Evolutionary conservation across 2,888 invertebrate genomes (phyloP).

Genomic region (Drosophila merina): DNA sequence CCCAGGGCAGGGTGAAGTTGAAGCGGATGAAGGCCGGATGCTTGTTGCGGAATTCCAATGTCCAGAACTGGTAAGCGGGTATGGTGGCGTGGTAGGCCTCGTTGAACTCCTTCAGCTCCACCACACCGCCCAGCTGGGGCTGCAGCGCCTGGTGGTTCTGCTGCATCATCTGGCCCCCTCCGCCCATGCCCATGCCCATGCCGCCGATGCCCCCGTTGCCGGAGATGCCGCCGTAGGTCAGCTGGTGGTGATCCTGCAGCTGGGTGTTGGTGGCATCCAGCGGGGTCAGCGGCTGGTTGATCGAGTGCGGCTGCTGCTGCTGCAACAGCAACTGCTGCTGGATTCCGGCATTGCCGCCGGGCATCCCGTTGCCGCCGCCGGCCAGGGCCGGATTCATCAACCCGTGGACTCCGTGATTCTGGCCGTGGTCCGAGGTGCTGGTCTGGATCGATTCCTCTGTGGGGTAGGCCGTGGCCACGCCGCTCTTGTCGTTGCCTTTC

Average conservation of each 20-base stretch:
- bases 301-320: slow-evolving; percentile 84
- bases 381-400: slow-evolving; percentile 70
- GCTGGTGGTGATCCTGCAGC: slow-evolving; percentile 62
- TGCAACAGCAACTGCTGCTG: slow-evolving; percentile 86
- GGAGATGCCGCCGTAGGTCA: slow-evolving; percentile 62
- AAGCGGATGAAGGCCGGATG: slow-evolving; percentile 94
- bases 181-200: slow-evolving; percentile 53
- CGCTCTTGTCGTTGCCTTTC: slow-evolving; percentile 75
- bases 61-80: slow-evolving; percentile 96
- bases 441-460: slow-evolving; percentile 91
- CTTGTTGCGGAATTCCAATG: slow-evolving; percentile 95
- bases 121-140: slow-evolving; percentile 84
- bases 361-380: background rate
- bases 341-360: slow-evolving; percentile 78
- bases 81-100: slow-evolving; percentile 93
- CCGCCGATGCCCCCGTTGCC: slow-evolving; percentile 46
- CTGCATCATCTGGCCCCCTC: slow-evolving; percentile 72
- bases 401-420: slow-evolving; percentile 75
- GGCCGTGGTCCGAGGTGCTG: slow-evolving; percentile 89
- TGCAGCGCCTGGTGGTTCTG: slow-evolving; percentile 77
- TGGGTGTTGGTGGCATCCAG: slow-evolving; percentile 70
- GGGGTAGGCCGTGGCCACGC: slow-evolving; percentile 86
- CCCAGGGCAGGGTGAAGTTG: slow-evolving; percentile 96
- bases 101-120: slow-evolving; percentile 93
- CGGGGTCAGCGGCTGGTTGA: slow-evolving; percentile 76